phyloP scores from a whole-genome alignment of 1,140 invertebrate genomes.

The Aphaenogaster rudis region DNA sequence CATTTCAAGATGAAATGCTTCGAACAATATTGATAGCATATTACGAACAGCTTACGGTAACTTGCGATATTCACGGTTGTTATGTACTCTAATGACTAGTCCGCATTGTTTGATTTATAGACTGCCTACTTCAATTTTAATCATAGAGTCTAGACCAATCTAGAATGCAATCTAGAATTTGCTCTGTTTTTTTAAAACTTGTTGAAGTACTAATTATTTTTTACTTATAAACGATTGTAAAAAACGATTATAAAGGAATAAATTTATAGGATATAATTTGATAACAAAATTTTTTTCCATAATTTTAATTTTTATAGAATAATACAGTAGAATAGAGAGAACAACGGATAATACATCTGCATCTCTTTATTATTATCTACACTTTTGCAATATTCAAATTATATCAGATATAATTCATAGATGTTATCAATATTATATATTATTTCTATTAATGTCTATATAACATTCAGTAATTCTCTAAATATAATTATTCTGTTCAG shows the following conservation, averaged over 20 bases:
- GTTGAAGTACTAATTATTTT: neutral
- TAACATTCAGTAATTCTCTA: neutral
- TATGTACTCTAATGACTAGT: neutral
- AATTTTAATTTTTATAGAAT: neutral
- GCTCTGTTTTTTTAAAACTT: neutral
- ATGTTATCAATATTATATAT: neutral
- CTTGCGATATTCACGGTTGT: neutral
- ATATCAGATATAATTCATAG: neutral
- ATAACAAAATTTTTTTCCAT: neutral
- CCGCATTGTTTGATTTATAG: neutral
- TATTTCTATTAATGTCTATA: neutral
- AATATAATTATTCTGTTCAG: neutral
- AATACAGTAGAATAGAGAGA: neutral
- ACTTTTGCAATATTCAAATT: neutral
- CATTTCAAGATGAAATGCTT: constrained; percentile 5
- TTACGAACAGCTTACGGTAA: neutral
- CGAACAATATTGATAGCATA: constrained; percentile 9
- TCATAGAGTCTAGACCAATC: neutral
- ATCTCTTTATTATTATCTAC: neutral
- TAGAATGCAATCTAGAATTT: neutral
- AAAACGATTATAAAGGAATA: neutral
- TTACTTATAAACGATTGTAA: neutral
- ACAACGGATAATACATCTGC: neutral
- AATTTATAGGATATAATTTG: neutral
- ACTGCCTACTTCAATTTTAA: neutral